Evolutionary conservation across 2,888 invertebrate species (phyloP), one percentile per base, ranked within the genome.

Genomic region (Ecliptopera silaceata): DNA sequence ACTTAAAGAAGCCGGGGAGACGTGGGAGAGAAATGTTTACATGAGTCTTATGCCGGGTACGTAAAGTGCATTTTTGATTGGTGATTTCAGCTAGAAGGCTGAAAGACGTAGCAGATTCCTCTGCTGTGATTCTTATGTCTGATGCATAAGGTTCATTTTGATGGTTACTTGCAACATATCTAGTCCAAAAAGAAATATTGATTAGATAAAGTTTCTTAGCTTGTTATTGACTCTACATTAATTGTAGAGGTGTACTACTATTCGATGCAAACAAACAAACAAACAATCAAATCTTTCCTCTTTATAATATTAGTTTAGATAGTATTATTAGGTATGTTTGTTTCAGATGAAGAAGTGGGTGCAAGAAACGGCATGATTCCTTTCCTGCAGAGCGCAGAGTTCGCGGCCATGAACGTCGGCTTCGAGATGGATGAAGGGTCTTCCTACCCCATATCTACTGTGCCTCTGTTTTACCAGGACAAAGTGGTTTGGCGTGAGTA

Each of bases 391-490:
- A 94, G 93, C 0, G 80, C 92, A 1, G 93, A 94, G 39, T 97
- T 97, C 79, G 91, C 92, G 59, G 85, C 89, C 0, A 80, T 97
- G 61, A 96, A 97, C 72, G 91, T 97, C 43, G 97, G 95, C 0
- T 94, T 96, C 77, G 94, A 94, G 3, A 74, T 97, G 61, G 97
- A 97, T 75, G 97, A 97, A 85, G 97, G 97, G 1, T 84, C 93
- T 66, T 92, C 95, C 0, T 93, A 90, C 69, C 90, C 92, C 0
- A 1, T 72, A 4, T 66, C 72, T 1, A 3, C 55, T 8, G 93
- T 91, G 70, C 78, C 92, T 0, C 72, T 95, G 0, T 95, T 93
- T 76, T 93, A 94, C 78, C 95, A 93, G n/a, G 95, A 95, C 75
- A 92, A 97, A 63, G 92, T 92, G 46, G 93, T 94, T 50, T 96